phyloP scores from a whole-genome alignment of 1,140 invertebrate genomes.

The Eciton burchellii region DNA sequence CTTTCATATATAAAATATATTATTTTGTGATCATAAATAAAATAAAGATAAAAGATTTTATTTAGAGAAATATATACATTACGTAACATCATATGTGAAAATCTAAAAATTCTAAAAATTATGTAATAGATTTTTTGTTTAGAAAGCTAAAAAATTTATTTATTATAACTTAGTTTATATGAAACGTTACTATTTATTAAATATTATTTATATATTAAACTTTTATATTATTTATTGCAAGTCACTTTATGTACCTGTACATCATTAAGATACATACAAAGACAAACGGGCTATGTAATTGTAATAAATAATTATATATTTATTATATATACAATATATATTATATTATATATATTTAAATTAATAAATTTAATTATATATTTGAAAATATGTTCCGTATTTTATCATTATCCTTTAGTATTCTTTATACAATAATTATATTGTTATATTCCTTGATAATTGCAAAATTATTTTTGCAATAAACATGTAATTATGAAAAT shows the following conservation, averaged over 20 bases:
- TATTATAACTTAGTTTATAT: constrained; percentile 17
- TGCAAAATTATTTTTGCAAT: no score
- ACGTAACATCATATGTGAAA: neutral
- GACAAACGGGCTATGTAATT: constrained; percentile 38
- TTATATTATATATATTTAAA: constrained; percentile 60
- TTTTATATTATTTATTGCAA: constrained; percentile 31
- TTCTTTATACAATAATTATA: constrained; percentile 5
- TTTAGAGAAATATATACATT: constrained; percentile 8
- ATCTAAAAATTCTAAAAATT: constrained; percentile 18
- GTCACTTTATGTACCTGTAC: neutral
- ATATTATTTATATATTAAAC: no score
- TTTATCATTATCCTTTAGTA: constrained; percentile 4
- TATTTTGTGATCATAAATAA: constrained; percentile 15
- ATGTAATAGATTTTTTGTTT: neutral
- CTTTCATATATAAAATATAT: neutral
- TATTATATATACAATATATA: constrained; percentile 57
- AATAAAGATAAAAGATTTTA: constrained; percentile 1
- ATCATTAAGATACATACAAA: constrained; percentile 21
- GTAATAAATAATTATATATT: constrained; percentile 49
- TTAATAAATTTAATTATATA: constrained; percentile 59
- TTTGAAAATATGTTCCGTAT: constrained; percentile 9
- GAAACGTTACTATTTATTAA: no score
- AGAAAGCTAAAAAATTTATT: neutral
- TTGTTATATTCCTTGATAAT: neutral
- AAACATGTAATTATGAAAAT: constrained; percentile 18